Conservation (phyloP, 1,140 invertebrate genomes). For the Brachionus manjavacas region DNA sequence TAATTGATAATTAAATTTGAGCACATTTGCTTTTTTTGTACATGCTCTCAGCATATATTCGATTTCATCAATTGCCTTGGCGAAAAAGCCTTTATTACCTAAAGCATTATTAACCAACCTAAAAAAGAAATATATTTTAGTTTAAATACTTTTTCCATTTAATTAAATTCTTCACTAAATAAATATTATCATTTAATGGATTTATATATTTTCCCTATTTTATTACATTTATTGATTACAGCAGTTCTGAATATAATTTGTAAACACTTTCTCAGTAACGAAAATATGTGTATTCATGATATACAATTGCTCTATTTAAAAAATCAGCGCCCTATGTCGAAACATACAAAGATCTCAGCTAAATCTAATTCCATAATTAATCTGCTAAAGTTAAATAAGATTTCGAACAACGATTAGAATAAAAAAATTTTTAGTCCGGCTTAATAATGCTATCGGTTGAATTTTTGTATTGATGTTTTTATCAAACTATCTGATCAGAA, state of each 20-base stretch:
- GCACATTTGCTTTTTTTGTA: background rate
- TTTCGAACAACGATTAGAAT: background rate
- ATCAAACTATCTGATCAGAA: too few species aligned
- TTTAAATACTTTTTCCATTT: conserved; percentile 6
- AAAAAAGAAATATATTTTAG: background rate
- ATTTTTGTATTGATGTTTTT: too few species aligned
- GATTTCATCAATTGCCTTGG: background rate
- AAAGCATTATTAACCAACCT: background rate
- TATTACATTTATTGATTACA: background rate
- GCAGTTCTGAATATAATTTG: background rate
- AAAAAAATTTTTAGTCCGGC: background rate
- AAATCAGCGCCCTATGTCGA: background rate
- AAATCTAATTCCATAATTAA: background rate
- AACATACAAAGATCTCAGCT: background rate
- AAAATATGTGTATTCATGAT: background rate
- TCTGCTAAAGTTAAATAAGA: background rate
- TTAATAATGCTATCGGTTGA: background rate
- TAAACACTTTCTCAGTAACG: background rate
- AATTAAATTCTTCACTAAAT: background rate
- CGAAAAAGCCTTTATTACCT: background rate
- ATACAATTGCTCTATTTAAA: background rate
- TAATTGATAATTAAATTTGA: background rate
- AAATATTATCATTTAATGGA: conserved; percentile 6
- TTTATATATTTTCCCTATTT: background rate
- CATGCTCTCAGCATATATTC: background rate